Evolutionary conservation across 1,140 invertebrate species (phyloP).

Genomic region (Myzus persicae): DNA sequence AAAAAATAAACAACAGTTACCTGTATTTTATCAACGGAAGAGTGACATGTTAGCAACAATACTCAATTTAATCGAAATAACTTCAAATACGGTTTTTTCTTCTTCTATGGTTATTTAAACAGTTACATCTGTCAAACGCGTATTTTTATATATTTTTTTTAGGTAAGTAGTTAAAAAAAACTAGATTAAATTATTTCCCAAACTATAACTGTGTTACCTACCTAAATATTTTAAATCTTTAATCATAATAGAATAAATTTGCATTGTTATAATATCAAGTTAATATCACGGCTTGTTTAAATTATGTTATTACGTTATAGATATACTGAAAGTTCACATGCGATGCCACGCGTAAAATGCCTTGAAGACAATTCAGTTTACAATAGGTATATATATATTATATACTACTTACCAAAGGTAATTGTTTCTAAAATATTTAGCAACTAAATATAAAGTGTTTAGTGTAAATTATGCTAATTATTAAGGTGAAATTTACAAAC

Average conservation of each 20-base stretch:
- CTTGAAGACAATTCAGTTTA: background rate
- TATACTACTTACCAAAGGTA: background rate
- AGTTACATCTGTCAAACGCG: background rate
- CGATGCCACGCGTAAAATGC: background rate
- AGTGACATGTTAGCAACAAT: constrained; percentile 15
- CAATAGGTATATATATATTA: no score
- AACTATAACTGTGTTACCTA: background rate
- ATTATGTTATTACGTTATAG: background rate
- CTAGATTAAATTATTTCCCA: background rate
- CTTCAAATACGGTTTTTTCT: background rate
- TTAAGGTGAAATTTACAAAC: background rate
- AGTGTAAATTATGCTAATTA: background rate
- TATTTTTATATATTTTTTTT: no score
- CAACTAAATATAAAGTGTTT: background rate
- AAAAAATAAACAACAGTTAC: constrained; percentile 14
- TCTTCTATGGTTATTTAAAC: background rate
- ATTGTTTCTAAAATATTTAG: background rate
- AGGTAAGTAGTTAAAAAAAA: background rate
- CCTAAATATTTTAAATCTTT: background rate
- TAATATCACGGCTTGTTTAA: background rate
- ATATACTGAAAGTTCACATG: background rate
- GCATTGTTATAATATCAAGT: background rate
- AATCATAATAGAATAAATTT: background rate
- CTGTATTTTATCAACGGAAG: constrained; percentile 3
- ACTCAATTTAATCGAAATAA: constrained; percentile 13